Evolutionary conservation across 2,888 invertebrate species (phyloP).

Genomic region (Dusona sp.): DNA sequence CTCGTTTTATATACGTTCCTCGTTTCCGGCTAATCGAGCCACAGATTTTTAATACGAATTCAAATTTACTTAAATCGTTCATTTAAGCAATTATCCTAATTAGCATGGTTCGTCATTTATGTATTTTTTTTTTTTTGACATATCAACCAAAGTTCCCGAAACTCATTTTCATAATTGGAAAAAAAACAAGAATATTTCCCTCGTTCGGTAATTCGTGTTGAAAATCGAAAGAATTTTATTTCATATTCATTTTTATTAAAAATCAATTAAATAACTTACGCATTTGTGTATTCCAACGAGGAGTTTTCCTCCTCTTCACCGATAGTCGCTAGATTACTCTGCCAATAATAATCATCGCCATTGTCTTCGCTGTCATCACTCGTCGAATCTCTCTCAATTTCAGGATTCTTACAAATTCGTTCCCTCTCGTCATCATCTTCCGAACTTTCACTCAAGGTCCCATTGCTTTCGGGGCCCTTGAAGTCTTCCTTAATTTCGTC

Average conservation of each 20-base stretch:
- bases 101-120: slow-evolving; percentile 5
- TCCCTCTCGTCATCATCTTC: slow-evolving; percentile 54
- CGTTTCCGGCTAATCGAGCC: slow-evolving; percentile 34
- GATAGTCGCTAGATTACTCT: slow-evolving; percentile 88
- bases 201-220: not conserved
- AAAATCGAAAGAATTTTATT: not conserved
- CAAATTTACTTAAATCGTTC: not conserved
- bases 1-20: not conserved
- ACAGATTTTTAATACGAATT: not conserved
- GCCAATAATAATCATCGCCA: slow-evolving; percentile 81
- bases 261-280: slow-evolving; percentile 75
- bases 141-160: not conserved
- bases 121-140: not conserved
- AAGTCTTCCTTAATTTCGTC: slow-evolving; percentile 72
- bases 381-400: slow-evolving; percentile 86
- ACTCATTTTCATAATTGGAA: not conserved
- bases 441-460: slow-evolving; percentile 57
- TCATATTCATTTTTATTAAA: not conserved
- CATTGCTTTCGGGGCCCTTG: slow-evolving; percentile 54
- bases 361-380: slow-evolving; percentile 82
- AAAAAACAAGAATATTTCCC: not conserved
- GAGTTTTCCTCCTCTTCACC: slow-evolving; percentile 88
- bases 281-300: slow-evolving; percentile 79
- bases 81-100: slow-evolving; percentile 4
- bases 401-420: slow-evolving; percentile 46